A percentile compares a stretch with the other conserved stretches of the same genome.
phyloP scores from a whole-genome alignment of 2,888 invertebrate species.

The Agelastica alni region DNA sequence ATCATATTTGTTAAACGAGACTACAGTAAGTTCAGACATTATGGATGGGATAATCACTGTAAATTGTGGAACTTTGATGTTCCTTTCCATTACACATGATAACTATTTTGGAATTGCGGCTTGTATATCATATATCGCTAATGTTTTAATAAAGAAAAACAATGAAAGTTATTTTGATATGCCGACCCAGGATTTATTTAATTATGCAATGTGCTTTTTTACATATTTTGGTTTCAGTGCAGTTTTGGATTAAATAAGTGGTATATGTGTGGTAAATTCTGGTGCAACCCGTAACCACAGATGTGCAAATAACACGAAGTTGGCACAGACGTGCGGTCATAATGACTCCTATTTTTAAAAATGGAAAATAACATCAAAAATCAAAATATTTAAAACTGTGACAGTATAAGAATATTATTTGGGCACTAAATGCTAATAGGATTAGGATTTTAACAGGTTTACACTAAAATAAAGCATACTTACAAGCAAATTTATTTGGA shows the following conservation, averaged over 20 bases:
- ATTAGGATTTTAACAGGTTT: too few relatives aligned
- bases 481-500: too few relatives aligned
- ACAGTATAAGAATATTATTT: too few relatives aligned
- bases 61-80: constrained; percentile 42
- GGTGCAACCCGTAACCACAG: not conserved
- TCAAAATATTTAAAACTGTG: too few relatives aligned
- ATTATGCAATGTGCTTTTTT: constrained; percentile 54
- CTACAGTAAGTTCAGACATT: constrained; percentile 38
- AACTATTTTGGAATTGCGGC: constrained; percentile 49
- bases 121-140: constrained; percentile 47
- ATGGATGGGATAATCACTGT: constrained; percentile 34
- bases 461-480: too few relatives aligned
- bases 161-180: constrained; percentile 43
- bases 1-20: constrained; percentile 38
- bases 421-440: too few relatives aligned
- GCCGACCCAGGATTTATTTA: constrained; percentile 52
- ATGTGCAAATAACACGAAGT: too few relatives aligned
- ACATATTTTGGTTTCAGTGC: constrained; percentile 49
- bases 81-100: constrained; percentile 43
- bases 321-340: too few relatives aligned
- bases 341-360: too few relatives aligned
- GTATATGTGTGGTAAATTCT: not conserved
- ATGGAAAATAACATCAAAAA: too few relatives aligned
- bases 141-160: constrained; percentile 46
- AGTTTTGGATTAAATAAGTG: constrained; percentile 29